Conservation (phyloP, 2,113 vertebrate species). For the Etheostoma spectabile region DNA sequence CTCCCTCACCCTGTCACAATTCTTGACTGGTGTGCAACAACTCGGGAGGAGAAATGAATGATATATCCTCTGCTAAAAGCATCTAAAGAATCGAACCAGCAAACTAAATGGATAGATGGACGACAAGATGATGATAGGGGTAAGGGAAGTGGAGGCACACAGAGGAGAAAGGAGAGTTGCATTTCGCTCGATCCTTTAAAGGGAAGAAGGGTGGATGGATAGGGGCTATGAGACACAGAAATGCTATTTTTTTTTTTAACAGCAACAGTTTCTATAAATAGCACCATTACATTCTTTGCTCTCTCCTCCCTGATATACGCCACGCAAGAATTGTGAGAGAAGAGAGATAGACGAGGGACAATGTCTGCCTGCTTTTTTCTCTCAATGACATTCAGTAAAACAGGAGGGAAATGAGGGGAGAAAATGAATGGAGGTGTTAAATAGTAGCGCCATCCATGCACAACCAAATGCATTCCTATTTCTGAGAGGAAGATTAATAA, state of each 20-base stretch:
- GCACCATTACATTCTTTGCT: conserved; percentile 69
- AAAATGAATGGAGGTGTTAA: conserved; percentile 52
- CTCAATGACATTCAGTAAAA: conserved; percentile 50
- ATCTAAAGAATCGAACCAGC: conserved; percentile 51
- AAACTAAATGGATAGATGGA: conserved; percentile 28
- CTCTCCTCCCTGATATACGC: conserved; percentile 72
- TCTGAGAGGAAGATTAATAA: conserved; percentile 24
- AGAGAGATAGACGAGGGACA: conserved; percentile 46
- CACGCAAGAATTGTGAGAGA: conserved; percentile 27
- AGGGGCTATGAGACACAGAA: conserved; percentile 34
- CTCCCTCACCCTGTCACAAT: conserved; percentile 36
- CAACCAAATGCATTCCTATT: conserved; percentile 4
- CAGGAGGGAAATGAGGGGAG: conserved; percentile 26
- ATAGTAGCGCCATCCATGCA: conserved; percentile 17
- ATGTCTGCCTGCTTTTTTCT: conserved; percentile 31
- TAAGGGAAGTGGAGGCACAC: conserved; percentile 4
- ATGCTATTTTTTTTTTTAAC: conserved; percentile 38
- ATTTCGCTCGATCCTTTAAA: conserved; percentile 21
- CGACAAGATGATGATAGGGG: conserved; percentile 52
- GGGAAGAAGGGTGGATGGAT: conserved; percentile 2
- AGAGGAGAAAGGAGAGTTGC: conserved; percentile 30
- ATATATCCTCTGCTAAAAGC: conserved; percentile 67
- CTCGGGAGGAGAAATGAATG: conserved; percentile 63
- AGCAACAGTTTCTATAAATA: conserved; percentile 83
- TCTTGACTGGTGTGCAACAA: conserved; percentile 49